Percentiles rank a stretch among this genome's conserved stretches.
Evolutionary conservation across 1,140 invertebrate genomes (phyloP).

Genomic region (Drosophila navojoa): DNA sequence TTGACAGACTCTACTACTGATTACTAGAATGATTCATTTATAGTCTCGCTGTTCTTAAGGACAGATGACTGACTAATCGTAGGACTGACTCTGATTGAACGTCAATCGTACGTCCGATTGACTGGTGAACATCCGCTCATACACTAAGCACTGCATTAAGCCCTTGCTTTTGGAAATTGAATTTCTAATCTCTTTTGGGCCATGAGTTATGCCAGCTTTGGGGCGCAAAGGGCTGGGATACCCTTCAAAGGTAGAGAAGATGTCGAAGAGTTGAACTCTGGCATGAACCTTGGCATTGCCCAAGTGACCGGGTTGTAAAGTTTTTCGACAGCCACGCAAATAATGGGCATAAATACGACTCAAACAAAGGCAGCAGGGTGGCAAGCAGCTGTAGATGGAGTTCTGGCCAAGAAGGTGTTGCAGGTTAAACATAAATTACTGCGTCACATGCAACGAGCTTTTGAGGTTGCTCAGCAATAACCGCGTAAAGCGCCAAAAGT

Average conservation of each 20-base stretch:
- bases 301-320: conserved; percentile 33
- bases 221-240: background rate
- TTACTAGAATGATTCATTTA: too few relatives aligned
- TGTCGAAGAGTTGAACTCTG: background rate
- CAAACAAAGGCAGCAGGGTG: background rate
- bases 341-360: conserved; percentile 42
- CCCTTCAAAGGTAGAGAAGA: background rate
- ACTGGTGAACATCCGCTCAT: background rate
- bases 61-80: background rate
- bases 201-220: too few relatives aligned
- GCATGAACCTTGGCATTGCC: conserved; percentile 34
- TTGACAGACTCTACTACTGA: background rate
- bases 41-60: too few relatives aligned
- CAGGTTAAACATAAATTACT: conserved; percentile 53
- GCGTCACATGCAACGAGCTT: conserved; percentile 53
- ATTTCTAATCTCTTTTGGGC: too few relatives aligned
- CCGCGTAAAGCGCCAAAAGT: conserved; percentile 48
- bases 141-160: too few relatives aligned
- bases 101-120: background rate
- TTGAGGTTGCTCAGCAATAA: conserved; percentile 47
- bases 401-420: conserved; percentile 45
- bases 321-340: conserved; percentile 52
- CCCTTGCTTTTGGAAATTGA: too few relatives aligned
- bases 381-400: conserved; percentile 7
- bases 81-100: background rate